Conservation (phyloP, 2,888 invertebrate species). For the Parochlus steinenii region DNA sequence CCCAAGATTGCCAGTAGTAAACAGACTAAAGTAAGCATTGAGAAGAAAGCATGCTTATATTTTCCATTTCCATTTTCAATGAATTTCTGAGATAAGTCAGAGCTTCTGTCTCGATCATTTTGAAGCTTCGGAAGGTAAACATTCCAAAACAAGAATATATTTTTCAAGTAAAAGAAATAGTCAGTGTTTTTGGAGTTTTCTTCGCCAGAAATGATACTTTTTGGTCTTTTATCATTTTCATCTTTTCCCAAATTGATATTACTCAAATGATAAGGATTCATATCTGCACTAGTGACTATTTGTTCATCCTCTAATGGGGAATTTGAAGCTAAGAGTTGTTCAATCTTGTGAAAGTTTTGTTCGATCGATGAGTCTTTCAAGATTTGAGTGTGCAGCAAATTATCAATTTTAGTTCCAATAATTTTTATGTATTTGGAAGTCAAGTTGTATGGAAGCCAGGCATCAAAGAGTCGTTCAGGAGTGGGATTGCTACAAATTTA, state of each 20-base stretch:
- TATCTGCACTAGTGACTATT: slow-evolving; percentile 4
- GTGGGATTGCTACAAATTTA: slow-evolving; percentile 36
- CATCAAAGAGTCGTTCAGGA: slow-evolving; percentile 32
- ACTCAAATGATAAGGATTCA: slow-evolving; percentile 11
- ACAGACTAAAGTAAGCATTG: slow-evolving; percentile 25
- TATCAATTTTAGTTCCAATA: slow-evolving; percentile 18
- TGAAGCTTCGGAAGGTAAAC: slow-evolving; percentile 21
- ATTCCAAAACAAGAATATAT: slow-evolving; percentile 27
- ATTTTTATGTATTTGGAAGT: slow-evolving; percentile 24
- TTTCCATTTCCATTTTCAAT: slow-evolving; percentile 16
- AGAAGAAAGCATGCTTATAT: slow-evolving; percentile 29
- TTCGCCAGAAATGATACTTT: not conserved
- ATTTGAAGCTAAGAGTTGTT: slow-evolving; percentile 19
- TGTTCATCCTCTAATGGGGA: slow-evolving; percentile 9
- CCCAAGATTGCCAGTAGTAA: slow-evolving; percentile 24
- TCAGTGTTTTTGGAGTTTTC: slow-evolving; percentile 17
- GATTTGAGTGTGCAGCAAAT: slow-evolving; percentile 19
- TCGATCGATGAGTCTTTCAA: slow-evolving; percentile 25
- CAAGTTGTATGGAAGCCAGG: slow-evolving; percentile 41
- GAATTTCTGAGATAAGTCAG: too few species aligned
- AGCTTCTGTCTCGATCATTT: slow-evolving; percentile 11
- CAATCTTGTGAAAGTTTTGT: slow-evolving; percentile 21
- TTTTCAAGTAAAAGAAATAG: slow-evolving; percentile 24
- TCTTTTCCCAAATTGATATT: slow-evolving; percentile 8
- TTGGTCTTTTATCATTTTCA: slow-evolving; percentile 3